Percentiles rank a stretch among this genome's conserved stretches.
Conservation (phyloP, 2,113 vertebrate genomes). For the Pyxicephalus adspersus region DNA sequence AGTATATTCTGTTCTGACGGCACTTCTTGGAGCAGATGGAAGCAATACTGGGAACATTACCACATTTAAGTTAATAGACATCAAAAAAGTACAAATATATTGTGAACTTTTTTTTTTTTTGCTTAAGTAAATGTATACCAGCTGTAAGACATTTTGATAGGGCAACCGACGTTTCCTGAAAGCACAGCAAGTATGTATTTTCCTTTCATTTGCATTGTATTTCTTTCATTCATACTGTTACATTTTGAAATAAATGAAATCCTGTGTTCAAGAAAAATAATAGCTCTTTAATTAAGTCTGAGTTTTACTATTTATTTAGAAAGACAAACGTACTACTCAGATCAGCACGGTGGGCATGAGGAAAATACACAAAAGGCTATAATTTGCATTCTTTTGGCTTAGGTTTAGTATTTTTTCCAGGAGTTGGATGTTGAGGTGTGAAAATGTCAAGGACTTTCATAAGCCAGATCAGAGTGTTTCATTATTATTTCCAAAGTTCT, state of each 20-base stretch:
- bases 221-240: constrained; percentile 8
- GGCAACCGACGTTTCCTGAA: constrained; percentile 10
- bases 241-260: constrained; percentile 32
- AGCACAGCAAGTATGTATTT: background rate
- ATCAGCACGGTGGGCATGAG: constrained; percentile 6
- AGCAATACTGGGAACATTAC: constrained; percentile 49
- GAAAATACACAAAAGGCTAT: constrained; percentile 20
- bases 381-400: constrained; percentile 33
- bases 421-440: background rate
- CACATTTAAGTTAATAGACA: constrained; percentile 40
- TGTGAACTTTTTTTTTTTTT: constrained; percentile 13
- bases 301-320: constrained; percentile 37
- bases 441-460: constrained; percentile 39
- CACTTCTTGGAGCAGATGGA: constrained; percentile 39
- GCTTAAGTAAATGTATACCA: constrained; percentile 19
- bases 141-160: constrained; percentile 38
- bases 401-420: constrained; percentile 13
- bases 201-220: background rate
- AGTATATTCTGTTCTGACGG: constrained; percentile 38
- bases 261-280: constrained; percentile 1
- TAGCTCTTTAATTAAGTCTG: constrained; percentile 14
- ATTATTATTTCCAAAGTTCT: background rate
- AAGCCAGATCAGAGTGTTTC: background rate
- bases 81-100: constrained; percentile 30
- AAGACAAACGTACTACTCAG: constrained; percentile 3